phyloP scores from a whole-genome alignment of 2,888 invertebrate genomes.

The Poecilobothrus nobilitatus region DNA sequence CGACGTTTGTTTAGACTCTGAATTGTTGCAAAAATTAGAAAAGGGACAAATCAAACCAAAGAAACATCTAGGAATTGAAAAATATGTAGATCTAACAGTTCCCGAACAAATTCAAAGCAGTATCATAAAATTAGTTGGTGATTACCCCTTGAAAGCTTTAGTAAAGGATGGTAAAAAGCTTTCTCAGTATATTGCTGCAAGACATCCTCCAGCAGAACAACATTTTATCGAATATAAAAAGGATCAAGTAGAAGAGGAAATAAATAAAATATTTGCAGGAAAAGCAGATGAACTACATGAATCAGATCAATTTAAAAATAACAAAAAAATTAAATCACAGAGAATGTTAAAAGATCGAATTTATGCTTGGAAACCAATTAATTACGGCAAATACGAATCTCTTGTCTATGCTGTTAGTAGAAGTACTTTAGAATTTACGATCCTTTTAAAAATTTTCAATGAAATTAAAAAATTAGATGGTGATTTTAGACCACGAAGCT shows the following conservation, averaged over 20 bases:
- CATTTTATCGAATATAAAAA: conserved; percentile 30
- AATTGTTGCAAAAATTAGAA: conserved; percentile 30
- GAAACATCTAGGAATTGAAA: conserved; percentile 63
- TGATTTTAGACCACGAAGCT: conserved; percentile 61
- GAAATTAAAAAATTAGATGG: conserved; percentile 61
- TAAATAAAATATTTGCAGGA: too few relatives aligned
- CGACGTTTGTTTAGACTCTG: conserved; percentile 31
- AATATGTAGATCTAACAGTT: conserved; percentile 47
- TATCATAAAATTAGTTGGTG: conserved; percentile 49
- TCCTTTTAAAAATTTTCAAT: conserved; percentile 58
- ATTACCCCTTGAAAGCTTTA: conserved; percentile 51
- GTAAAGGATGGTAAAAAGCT: conserved; percentile 49
- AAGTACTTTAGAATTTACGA: conserved; percentile 67
- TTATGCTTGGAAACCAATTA: conserved; percentile 66
- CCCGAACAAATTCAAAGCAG: conserved; percentile 55
- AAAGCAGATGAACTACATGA: conserved; percentile 39
- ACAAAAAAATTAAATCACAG: conserved; percentile 49
- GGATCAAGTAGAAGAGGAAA: conserved; percentile 23
- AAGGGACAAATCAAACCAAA: conserved; percentile 49
- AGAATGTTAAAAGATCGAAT: conserved; percentile 52
- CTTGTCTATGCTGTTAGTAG: conserved; percentile 64
- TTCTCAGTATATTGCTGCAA: conserved; percentile 51
- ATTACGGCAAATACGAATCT: conserved; percentile 56
- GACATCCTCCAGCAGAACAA: conserved; percentile 58
- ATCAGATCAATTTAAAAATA: conserved; percentile 41